Conservation (phyloP, 1,140 invertebrate genomes). For the Papilio helenus region DNA sequence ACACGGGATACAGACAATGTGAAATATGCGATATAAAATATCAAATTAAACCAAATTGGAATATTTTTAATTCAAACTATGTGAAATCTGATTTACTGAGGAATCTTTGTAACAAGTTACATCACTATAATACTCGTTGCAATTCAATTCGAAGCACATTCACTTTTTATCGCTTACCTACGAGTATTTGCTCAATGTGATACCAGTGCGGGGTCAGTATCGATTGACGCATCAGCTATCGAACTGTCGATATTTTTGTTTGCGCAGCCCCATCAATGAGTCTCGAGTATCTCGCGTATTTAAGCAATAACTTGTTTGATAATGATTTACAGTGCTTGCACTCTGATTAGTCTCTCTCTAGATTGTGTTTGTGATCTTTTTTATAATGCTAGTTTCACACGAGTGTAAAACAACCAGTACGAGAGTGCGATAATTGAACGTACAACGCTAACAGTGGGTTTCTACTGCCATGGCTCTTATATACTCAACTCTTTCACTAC, state of each 20-base stretch:
- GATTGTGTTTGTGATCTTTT: slow-evolving; percentile 63
- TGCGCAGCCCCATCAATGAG: slow-evolving; percentile 73
- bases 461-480: too few relatives aligned
- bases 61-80: too few relatives aligned
- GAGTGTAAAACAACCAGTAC: background rate
- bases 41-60: too few relatives aligned
- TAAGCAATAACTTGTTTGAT: slow-evolving; percentile 79
- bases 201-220: slow-evolving; percentile 71
- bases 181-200: slow-evolving; percentile 67
- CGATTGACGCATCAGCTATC: slow-evolving; percentile 72
- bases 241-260: slow-evolving; percentile 80
- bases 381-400: slow-evolving; percentile 39
- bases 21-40: too few relatives aligned
- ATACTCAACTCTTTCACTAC: too few relatives aligned
- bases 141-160: slow-evolving; percentile 48
- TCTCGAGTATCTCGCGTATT: slow-evolving; percentile 77
- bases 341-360: slow-evolving; percentile 66
- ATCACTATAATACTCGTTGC: slow-evolving; percentile 20
- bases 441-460: background rate
- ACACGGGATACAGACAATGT: too few relatives aligned
- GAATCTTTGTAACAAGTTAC: background rate
- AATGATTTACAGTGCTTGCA: slow-evolving; percentile 70
- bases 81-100: too few relatives aligned
- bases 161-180: slow-evolving; percentile 63
- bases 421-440: background rate